Conservation (phyloP, 2,888 invertebrate species). For the Callyntrura sp. region DNA sequence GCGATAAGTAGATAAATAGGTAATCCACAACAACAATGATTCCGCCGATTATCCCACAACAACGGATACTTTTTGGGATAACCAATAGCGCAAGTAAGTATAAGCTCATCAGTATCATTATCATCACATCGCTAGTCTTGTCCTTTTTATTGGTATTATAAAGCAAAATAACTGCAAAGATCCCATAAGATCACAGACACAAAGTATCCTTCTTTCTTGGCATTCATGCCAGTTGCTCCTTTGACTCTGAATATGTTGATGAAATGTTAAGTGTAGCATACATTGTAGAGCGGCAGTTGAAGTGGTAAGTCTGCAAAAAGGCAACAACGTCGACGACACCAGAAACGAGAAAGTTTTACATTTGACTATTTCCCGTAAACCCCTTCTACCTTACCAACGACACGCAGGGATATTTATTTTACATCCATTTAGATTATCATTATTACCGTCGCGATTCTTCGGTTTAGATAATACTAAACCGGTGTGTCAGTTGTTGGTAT, state of each 20-base stretch:
- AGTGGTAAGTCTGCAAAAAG: neutral
- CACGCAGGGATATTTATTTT: constrained; percentile 39
- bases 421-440: constrained; percentile 26
- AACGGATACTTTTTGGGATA: constrained; percentile 15
- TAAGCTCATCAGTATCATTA: constrained; percentile 40
- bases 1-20: constrained; percentile 17
- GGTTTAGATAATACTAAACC: constrained; percentile 13
- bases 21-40: constrained; percentile 30
- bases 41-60: neutral
- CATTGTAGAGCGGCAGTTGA: too few relatives aligned
- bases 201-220: constrained; percentile 48
- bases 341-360: constrained; percentile 25
- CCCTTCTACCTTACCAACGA: too few relatives aligned
- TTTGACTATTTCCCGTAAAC: constrained; percentile 14
- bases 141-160: neutral
- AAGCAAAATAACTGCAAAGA: constrained; percentile 16
- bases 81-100: neutral
- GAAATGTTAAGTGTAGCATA: neutral
- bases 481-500: neutral
- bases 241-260: constrained; percentile 27
- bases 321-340: neutral
- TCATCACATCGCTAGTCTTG: neutral
- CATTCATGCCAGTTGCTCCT: constrained; percentile 43
- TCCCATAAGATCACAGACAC: neutral
- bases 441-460: constrained; percentile 36